Conservation (phyloP, 2,113 vertebrate genomes). For the Stegastes partitus region DNA sequence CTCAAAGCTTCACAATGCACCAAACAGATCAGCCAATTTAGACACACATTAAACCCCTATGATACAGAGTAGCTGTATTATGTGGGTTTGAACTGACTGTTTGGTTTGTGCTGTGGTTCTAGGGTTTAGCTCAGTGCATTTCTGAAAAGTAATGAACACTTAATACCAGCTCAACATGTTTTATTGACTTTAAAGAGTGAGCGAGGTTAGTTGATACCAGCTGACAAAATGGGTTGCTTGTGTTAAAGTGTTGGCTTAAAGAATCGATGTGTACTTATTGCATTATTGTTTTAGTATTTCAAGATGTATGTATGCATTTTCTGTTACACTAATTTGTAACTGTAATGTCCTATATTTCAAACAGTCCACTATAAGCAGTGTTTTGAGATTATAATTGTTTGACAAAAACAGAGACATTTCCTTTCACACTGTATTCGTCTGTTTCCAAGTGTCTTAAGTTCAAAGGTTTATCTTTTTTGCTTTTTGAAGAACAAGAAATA, state of each 20-base stretch:
- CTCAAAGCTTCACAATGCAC: constrained; percentile 13
- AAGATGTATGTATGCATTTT: too few relatives aligned
- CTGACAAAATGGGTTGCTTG: too few relatives aligned
- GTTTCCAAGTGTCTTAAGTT: background rate
- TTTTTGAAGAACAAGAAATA: background rate
- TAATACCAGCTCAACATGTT: constrained; percentile 1
- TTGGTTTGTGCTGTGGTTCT: background rate
- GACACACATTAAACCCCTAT: constrained; percentile 1
- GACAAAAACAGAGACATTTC: too few relatives aligned
- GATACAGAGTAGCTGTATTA: background rate
- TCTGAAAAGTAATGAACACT: background rate
- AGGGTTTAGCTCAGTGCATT: background rate
- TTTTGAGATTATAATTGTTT: too few relatives aligned
- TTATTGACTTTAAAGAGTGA: background rate
- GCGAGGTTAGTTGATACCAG: background rate
- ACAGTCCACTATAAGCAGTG: too few relatives aligned
- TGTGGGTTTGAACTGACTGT: background rate
- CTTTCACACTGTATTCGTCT: too few relatives aligned
- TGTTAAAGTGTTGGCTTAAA: too few relatives aligned
- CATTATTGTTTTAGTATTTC: too few relatives aligned
- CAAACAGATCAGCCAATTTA: constrained; percentile 2
- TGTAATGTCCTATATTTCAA: too few relatives aligned
- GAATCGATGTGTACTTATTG: too few relatives aligned
- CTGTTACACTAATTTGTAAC: too few relatives aligned
- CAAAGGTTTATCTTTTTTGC: background rate